Percentiles rank a stretch among this genome's conserved stretches.
phyloP scores from a whole-genome alignment of 2,888 invertebrate species.

The Argynnis bischoffii region DNA sequence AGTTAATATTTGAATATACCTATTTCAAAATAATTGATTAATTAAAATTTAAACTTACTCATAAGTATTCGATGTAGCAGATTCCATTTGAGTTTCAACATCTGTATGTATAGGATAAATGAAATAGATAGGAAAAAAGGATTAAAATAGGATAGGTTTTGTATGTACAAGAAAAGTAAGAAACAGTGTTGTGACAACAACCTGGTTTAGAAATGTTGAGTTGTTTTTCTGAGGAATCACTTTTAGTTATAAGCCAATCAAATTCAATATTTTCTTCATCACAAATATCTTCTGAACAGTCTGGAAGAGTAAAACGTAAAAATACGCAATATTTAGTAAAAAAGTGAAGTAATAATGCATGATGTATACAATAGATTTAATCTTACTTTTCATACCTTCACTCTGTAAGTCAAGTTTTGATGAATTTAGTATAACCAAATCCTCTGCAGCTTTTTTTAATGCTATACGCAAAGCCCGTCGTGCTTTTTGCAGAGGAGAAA shows the following conservation, averaged over 20 bases:
- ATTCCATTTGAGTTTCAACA: conserved; percentile 23
- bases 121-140: conserved; percentile 28
- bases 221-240: conserved; percentile 40
- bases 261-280: conserved; percentile 67
- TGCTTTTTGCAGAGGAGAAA: conserved; percentile 75
- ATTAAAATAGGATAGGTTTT: conserved; percentile 37
- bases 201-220: conserved; percentile 53
- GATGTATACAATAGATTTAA: neutral
- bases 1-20: neutral
- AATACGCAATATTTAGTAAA: neutral
- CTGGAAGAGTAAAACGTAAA: conserved; percentile 45
- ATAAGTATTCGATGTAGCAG: conserved; percentile 28
- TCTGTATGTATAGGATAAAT: conserved; percentile 26
- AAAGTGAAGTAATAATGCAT: neutral
- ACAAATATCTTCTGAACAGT: conserved; percentile 60
- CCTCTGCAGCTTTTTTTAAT: conserved; percentile 69
- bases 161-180: conserved; percentile 31
- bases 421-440: conserved; percentile 60
- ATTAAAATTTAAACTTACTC: conserved; percentile 37
- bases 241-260: conserved; percentile 58
- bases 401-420: conserved; percentile 53
- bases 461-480: conserved; percentile 69
- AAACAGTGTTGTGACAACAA: conserved; percentile 42
- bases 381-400: conserved; percentile 32
- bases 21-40: neutral